A percentile compares a stretch with the other conserved stretches of the same genome.
Evolutionary conservation across 2,113 vertebrate genomes (phyloP).

Genomic region (Ctenomys sociabilis): DNA sequence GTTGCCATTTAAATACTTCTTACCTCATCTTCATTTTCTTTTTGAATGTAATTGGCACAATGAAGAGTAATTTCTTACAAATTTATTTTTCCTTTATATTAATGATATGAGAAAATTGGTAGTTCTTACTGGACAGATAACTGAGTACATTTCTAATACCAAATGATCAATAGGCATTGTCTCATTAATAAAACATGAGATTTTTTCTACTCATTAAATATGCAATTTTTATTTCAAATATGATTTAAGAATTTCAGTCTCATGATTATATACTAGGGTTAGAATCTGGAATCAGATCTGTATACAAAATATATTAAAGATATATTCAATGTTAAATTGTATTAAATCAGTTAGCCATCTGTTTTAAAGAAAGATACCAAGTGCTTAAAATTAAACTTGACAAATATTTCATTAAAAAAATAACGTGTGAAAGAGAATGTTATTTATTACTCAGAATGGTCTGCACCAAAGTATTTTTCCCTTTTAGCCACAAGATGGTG

Average conservation of each 20-base stretch:
- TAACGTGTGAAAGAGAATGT: constrained; percentile 63
- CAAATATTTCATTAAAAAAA: constrained; percentile 79
- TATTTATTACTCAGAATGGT: constrained; percentile 57
- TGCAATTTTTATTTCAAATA: constrained; percentile 69
- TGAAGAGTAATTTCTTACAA: constrained; percentile 15
- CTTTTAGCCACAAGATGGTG: constrained; percentile 78
- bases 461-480: background rate
- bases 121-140: constrained; percentile 1
- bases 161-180: background rate
- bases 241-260: constrained; percentile 45
- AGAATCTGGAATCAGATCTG: constrained; percentile 60
- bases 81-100: constrained; percentile 19
- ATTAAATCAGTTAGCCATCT: constrained; percentile 80
- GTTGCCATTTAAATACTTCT: constrained; percentile 6
- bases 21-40: background rate
- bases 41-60: background rate
- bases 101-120: constrained; percentile 26
- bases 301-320: constrained; percentile 70
- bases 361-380: constrained; percentile 75
- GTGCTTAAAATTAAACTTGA: constrained; percentile 79
- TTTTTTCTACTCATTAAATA: constrained; percentile 34
- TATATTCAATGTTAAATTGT: constrained; percentile 71
- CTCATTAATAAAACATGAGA: constrained; percentile 40
- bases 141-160: background rate
- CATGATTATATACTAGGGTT: constrained; percentile 44